Evolutionary conservation across 1,140 invertebrate genomes (phyloP).

Genomic region (Drosophila kohkoa): DNA sequence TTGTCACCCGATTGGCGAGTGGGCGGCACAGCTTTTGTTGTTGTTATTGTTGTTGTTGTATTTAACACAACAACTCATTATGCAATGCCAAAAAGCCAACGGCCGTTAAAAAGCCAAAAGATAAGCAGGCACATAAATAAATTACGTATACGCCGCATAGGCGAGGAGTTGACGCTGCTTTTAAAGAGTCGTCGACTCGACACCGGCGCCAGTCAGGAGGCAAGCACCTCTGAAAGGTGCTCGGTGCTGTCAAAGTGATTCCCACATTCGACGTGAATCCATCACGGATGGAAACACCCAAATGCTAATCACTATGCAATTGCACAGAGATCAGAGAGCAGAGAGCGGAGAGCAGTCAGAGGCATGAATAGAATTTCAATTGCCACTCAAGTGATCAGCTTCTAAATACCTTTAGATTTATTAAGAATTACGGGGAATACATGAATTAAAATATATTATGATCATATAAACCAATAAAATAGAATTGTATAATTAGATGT

Average conservation of each 20-base stretch:
- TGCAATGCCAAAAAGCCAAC: conserved; percentile 41
- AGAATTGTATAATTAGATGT: too few species aligned
- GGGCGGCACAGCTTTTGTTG: not conserved
- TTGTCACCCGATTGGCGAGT: not conserved
- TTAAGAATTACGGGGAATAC: too few species aligned
- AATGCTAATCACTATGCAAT: not conserved
- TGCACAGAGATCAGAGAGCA: not conserved
- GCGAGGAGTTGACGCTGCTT: not conserved
- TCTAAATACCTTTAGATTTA: not conserved
- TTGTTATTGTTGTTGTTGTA: not conserved
- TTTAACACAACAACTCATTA: conserved; percentile 19
- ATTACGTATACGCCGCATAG: conserved; percentile 50
- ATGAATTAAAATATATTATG: too few species aligned
- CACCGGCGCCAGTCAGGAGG: not conserved
- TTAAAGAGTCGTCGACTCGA: too few species aligned
- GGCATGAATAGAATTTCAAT: not conserved
- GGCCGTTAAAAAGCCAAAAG: conserved; percentile 28
- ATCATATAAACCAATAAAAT: too few species aligned
- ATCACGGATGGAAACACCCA: not conserved
- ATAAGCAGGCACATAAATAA: conserved; percentile 47
- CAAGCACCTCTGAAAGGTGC: not conserved
- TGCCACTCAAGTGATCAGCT: not conserved
- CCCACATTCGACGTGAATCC: not conserved
- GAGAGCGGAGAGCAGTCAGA: not conserved
- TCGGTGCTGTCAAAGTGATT: not conserved